These are phyloP conservation scores for Peucedramus taeniatus DNA, from an alignment of 2,113 vertebrate genomes.

Conservation along the genomic window DNA sequence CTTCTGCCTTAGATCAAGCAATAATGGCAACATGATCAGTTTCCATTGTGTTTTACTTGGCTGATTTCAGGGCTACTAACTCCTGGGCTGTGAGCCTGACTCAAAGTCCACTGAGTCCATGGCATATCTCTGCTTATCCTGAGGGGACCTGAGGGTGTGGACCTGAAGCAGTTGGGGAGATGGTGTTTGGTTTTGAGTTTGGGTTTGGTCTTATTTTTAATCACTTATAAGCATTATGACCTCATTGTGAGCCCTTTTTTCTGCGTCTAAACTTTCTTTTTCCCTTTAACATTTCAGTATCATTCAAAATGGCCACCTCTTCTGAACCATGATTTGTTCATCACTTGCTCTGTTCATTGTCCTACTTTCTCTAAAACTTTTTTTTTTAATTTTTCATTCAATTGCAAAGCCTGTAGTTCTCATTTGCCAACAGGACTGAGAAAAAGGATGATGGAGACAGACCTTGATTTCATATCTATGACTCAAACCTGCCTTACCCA, in stretches of 20 bases:
- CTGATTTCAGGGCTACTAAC: not conserved
- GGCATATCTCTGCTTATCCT: not conserved
- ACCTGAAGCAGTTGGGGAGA: not conserved
- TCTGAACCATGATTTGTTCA: not conserved
- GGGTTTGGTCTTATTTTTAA: not conserved
- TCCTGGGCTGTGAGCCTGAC: not conserved
- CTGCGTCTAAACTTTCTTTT: not conserved
- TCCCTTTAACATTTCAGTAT: not conserved
- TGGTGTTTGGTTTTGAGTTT: not conserved
- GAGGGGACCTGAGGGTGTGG: not conserved
- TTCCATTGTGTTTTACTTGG: not conserved
- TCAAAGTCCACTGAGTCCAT: not conserved
- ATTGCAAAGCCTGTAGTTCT: not conserved
- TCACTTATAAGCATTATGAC: not conserved
- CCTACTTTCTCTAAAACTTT: not conserved
- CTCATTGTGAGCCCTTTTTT: not conserved
- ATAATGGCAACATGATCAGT: not conserved
- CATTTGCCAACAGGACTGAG: not conserved
- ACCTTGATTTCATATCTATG: not conserved
- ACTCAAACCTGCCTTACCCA: not conserved
- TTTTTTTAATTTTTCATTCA: not conserved
- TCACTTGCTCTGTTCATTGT: not conserved
- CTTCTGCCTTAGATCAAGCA: not conserved
- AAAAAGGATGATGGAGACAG: not conserved
- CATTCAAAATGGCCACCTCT: not conserved